Evolutionary conservation across 2,113 vertebrate species (phyloP).

Genomic region (Lophius piscatorius): DNA sequence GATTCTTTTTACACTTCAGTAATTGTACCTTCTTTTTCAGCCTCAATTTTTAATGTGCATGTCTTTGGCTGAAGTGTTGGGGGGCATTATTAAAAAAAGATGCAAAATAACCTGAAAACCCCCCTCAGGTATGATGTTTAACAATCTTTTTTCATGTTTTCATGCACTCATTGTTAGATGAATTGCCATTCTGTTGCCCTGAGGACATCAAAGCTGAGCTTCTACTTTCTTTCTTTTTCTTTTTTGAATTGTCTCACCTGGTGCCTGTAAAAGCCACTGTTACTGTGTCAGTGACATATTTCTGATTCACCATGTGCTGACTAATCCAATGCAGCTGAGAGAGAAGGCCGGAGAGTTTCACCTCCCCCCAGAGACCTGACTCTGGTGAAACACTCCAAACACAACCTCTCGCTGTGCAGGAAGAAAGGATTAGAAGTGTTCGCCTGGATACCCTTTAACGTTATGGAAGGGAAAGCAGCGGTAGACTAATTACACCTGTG

Average conservation of each 20-base stretch:
- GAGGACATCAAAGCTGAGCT: conserved; percentile 55
- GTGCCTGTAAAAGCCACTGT: conserved; percentile 65
- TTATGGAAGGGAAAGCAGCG: conserved; percentile 37
- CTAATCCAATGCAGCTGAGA: conserved; percentile 59
- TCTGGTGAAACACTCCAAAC: conserved; percentile 67
- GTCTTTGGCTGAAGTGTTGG: conserved; percentile 54
- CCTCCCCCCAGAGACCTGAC: conserved; percentile 62
- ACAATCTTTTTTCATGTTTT: conserved; percentile 46
- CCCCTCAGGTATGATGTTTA: conserved; percentile 61
- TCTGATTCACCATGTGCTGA: conserved; percentile 69
- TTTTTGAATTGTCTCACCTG: conserved; percentile 75
- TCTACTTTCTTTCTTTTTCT: conserved; percentile 71
- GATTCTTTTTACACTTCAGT: conserved; percentile 18
- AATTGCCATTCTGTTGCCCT: conserved; percentile 65
- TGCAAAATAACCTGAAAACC: conserved; percentile 47
- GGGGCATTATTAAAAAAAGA: conserved; percentile 54
- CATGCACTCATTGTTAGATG: conserved; percentile 55
- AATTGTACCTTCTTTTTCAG: conserved; percentile 46
- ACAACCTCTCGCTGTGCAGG: conserved; percentile 57
- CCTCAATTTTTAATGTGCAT: conserved; percentile 63
- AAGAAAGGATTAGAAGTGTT: conserved; percentile 65
- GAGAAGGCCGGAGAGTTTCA: conserved; percentile 36
- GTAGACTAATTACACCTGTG: conserved; percentile 19
- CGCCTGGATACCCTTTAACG: conserved; percentile 24
- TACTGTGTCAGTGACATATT: conserved; percentile 67